These are phyloP conservation scores for Drosophila longiperda DNA, from an alignment of 2,888 invertebrate species.

Conservation along the genomic window DNA sequence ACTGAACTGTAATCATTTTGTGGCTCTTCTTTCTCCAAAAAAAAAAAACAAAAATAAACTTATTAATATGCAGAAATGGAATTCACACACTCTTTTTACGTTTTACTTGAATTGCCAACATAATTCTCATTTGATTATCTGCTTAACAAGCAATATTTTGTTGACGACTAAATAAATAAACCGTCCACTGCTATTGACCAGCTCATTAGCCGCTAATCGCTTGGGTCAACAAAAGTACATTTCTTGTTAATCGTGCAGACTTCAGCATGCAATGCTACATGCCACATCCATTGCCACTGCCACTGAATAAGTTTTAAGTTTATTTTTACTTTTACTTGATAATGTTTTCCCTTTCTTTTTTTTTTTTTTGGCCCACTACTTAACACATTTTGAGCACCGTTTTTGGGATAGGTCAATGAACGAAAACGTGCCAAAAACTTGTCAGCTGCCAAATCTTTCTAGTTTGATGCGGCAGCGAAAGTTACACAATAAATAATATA, in stretches of 20 bases:
- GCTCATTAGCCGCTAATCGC: conserved; percentile 69
- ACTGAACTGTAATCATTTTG: conserved; percentile 33
- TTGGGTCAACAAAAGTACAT: conserved; percentile 64
- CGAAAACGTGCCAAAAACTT: conserved; percentile 3
- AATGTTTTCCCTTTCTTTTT: not conserved
- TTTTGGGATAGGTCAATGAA: conserved; percentile 76
- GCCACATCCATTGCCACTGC: conserved; percentile 23
- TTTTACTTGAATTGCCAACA: conserved; percentile 21
- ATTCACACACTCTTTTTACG: conserved; percentile 51
- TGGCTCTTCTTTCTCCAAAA: conserved; percentile 5
- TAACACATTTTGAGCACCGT: conserved; percentile 52
- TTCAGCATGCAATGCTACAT: conserved; percentile 31
- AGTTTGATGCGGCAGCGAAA: not conserved
- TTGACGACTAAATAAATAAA: conserved; percentile 41
- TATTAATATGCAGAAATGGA: conserved; percentile 64
- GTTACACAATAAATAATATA: not conserved
- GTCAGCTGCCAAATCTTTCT: not conserved
- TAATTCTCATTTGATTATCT: conserved; percentile 8
- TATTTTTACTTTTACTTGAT: not conserved
- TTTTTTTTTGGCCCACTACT: conserved; percentile 33
- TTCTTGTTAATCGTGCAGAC: conserved; percentile 15
- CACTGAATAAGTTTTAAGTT: conserved; percentile 67
- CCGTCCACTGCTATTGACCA: conserved; percentile 24
- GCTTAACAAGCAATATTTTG: conserved; percentile 65
- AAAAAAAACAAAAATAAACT: not conserved